Base-by-base conservation (phyloP, 2,113 vertebrate species). In the Cygnus atratus region DNA sequence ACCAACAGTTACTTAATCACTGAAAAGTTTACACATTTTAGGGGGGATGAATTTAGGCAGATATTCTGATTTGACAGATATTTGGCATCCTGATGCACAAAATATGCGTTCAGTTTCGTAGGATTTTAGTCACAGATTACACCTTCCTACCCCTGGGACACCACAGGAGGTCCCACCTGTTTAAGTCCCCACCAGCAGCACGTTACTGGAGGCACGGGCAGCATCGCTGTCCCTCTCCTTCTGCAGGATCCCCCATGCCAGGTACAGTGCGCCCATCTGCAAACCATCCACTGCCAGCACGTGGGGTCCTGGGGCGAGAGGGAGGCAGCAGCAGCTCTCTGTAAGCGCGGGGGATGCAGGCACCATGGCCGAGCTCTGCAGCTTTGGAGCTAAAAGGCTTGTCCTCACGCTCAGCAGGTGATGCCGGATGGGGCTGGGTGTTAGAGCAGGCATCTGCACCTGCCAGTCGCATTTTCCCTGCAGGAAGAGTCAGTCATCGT, bases 361-460 rank as follows among this genome's bases (percentile, higher is more conserved):
- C 50, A 63, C 33, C 17, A 2, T 0, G 13, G 28, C 57, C 14
- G 37, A 46, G 75, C 0, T 1, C 29, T 22, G 35, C 3, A 6
- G 17, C 0, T 4, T 10, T 37, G 14, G 55, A 37, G 50, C 21
- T 4, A 2, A 41, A 62, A 50, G 43, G 58, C 55, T 84, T 3
- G 0, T 9, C 37, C 84, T 86, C 3, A 0, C 41, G 2, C 39
- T 11, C 0, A 0, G 33, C 0, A 1, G 33, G 66, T 75, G 96
- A 72, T 2, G 2, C 66, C 16, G 62, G 35, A 65, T 70, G 2
- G 3, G 24, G 54, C 68, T 71, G 41, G 29, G 18, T 6, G 66
- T 91, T 37, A 58, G 11, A 91, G 89, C 70, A 84, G 72, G 12
- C 15, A 24, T 10, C 55, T 55, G 10, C 37, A 8, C 87, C 50